Percentiles rank a stretch among this genome's conserved stretches.
phyloP scores from a whole-genome alignment of 2,797 vertebrate genomes.

The Myripristis murdjan region DNA sequence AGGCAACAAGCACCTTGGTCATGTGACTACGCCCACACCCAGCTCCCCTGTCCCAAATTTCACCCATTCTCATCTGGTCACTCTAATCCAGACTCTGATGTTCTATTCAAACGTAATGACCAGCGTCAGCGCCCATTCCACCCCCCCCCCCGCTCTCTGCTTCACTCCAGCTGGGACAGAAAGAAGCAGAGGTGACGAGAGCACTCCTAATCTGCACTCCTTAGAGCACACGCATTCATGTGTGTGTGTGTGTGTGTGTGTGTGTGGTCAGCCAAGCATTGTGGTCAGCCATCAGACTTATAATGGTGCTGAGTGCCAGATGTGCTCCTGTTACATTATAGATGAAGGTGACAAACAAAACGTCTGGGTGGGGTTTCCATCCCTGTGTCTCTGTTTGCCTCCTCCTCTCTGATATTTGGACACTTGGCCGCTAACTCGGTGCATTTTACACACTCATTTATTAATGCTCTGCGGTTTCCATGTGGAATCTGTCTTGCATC shows the following conservation, averaged over 20 bases:
- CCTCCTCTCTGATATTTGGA: conserved; percentile 24
- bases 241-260: conserved; percentile 2
- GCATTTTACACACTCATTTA: not conserved
- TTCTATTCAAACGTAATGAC: conserved; percentile 33
- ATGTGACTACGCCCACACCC: too few relatives aligned
- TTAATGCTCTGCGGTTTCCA: conserved; percentile 7
- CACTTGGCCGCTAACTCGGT: conserved; percentile 4
- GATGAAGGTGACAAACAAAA: conserved; percentile 64
- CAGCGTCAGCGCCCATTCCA: not conserved
- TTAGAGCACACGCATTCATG: conserved; percentile 4
- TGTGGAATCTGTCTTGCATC: not conserved
- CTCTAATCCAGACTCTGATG: not conserved
- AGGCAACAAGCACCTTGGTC: too few relatives aligned
- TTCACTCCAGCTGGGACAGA: conserved; percentile 24
- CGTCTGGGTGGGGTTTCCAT: conserved; percentile 45
- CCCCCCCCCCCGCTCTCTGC: not conserved
- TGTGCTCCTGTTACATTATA: conserved; percentile 78
- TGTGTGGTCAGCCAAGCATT: conserved; percentile 33
- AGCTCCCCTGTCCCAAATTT: too few relatives aligned
- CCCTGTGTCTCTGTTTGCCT: conserved; percentile 22
- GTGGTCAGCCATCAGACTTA: conserved; percentile 37
- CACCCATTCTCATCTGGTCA: too few relatives aligned
- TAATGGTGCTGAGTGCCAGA: conserved; percentile 65
- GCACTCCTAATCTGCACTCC: conserved; percentile 16
- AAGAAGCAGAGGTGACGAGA: conserved; percentile 11